phyloP scores from a whole-genome alignment of 2,888 invertebrate species.

The Idaea straminata region DNA sequence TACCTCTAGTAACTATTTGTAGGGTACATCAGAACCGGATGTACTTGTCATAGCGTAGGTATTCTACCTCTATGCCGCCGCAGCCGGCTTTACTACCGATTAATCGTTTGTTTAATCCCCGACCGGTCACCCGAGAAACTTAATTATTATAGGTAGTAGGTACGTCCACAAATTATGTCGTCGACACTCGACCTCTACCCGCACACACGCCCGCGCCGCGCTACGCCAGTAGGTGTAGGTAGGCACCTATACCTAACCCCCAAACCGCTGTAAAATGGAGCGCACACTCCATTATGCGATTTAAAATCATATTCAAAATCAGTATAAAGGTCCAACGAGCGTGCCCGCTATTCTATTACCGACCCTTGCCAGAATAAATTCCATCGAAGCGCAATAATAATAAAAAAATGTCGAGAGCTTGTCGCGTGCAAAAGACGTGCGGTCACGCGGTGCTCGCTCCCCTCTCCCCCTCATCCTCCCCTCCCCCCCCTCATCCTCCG shows the following conservation, averaged over 20 bases:
- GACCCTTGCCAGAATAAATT: slow-evolving; percentile 70
- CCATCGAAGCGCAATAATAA: slow-evolving; percentile 79
- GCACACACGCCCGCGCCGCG: background rate
- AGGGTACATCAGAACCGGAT: background rate
- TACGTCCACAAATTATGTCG: slow-evolving; percentile 23
- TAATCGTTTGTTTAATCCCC: slow-evolving; percentile 66
- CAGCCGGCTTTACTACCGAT: slow-evolving; percentile 39
- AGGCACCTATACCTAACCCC: slow-evolving; percentile 37
- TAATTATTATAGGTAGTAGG: slow-evolving; percentile 43
- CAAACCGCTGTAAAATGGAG: slow-evolving; percentile 65
- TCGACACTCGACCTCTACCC: slow-evolving; percentile 8
- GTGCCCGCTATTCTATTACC: slow-evolving; percentile 66
- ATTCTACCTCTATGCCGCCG: background rate
- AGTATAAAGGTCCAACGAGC: slow-evolving; percentile 62
- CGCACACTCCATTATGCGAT: slow-evolving; percentile 73
- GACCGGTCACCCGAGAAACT: slow-evolving; percentile 59
- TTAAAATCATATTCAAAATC: slow-evolving; percentile 79
- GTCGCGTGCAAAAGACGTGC: slow-evolving; percentile 79
- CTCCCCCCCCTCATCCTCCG: slow-evolving; percentile 29
- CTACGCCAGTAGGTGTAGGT: background rate
- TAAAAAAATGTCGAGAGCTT: slow-evolving; percentile 79
- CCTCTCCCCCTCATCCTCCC: slow-evolving; percentile 11
- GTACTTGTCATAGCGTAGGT: background rate
- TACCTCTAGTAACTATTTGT: background rate
- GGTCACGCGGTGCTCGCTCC: slow-evolving; percentile 62